Evolutionary conservation across 2,888 invertebrate species (phyloP).

Genomic region (Oxytorus armatus): DNA sequence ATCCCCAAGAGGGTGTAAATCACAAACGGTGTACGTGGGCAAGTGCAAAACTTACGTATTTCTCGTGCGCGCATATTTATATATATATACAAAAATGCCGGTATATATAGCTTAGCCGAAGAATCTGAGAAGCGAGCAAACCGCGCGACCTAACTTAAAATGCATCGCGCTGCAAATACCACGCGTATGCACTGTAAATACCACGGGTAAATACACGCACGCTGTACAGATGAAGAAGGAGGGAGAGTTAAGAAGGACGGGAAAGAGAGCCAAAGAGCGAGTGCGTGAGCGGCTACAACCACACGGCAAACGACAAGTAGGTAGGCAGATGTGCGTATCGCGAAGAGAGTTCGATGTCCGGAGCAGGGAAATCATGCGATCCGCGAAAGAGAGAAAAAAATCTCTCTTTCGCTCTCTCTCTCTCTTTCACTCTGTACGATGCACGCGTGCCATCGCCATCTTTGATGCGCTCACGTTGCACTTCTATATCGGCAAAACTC

Average conservation of each 20-base stretch:
- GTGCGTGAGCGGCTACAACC: slow-evolving; percentile 13
- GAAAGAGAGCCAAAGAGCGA: slow-evolving; percentile 10
- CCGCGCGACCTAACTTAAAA: slow-evolving; percentile 55
- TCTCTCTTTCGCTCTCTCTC: slow-evolving; percentile 22
- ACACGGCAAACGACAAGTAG: slow-evolving; percentile 51
- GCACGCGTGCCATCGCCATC: slow-evolving; percentile 53
- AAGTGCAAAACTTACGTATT: no score
- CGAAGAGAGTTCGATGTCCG: slow-evolving; percentile 77
- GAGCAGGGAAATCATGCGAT: slow-evolving; percentile 77
- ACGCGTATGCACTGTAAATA: slow-evolving; percentile 57
- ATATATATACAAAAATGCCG: background rate
- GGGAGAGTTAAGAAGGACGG: background rate
- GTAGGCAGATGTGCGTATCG: slow-evolving; percentile 63
- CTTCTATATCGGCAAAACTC: slow-evolving; percentile 8
- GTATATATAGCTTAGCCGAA: slow-evolving; percentile 17
- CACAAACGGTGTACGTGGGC: no score
- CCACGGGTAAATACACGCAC: slow-evolving; percentile 43
- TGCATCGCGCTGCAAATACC: slow-evolving; percentile 58
- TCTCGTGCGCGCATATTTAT: background rate
- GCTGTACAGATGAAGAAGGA: background rate
- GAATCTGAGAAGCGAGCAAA: slow-evolving; percentile 51
- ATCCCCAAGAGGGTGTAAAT: no score
- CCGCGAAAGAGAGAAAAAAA: slow-evolving; percentile 56
- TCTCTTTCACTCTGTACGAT: slow-evolving; percentile 31
- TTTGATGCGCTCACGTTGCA: slow-evolving; percentile 14